Evolutionary conservation across 1,140 invertebrate genomes (phyloP), one percentile per base, ranked within the genome.

Genomic region (Heliconius nattereri): DNA sequence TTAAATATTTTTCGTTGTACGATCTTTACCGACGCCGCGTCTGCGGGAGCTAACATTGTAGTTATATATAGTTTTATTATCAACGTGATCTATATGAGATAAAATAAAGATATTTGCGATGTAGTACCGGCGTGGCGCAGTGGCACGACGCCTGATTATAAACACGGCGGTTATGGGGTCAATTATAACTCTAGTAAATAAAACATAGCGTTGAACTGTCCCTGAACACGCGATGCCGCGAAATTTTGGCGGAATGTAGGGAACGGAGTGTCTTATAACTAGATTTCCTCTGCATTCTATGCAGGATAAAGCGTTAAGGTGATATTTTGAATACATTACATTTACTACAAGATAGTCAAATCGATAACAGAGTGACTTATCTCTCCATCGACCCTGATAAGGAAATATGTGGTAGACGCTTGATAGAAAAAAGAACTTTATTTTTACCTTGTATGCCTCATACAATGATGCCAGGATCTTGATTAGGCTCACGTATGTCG

Each of bases 1-100:
- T 85, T 89, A 89, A 90, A 90, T 89, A 90, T 88, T 88, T 87
- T 66, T 87, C 87, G 86, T 85, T 85, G 87, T 66, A 66, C 60
- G 60, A 66, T 66, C 60, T 66, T 66, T 66, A 66, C 60, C 60
- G 60, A 66, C 60, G 9, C 13, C 11, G 60, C 60, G 60, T 66
- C 26, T 66, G 60, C 29, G 60, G 60, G 60, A 66, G 60, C 60
- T 66, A n/a, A 66, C 8, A 11, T 29, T 16, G 60, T 29, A 26
- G 60, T 66, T 66, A 66, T 66, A 66, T 66, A 26, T 66, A 66
- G 60, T 66, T 66, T 66, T 66, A 66, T 66, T 66, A 66, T 66
- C 60, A 16, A 45, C 26, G 60, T 26, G 60, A 66, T 66, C 60
- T 66, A 29, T 29, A 66, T 26, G n/a, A 60, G 54, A 60, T 60